These are phyloP conservation scores for Gobionotothen gibberifrons DNA, from an alignment of 2,797 vertebrate species.

Conservation along the genomic window DNA sequence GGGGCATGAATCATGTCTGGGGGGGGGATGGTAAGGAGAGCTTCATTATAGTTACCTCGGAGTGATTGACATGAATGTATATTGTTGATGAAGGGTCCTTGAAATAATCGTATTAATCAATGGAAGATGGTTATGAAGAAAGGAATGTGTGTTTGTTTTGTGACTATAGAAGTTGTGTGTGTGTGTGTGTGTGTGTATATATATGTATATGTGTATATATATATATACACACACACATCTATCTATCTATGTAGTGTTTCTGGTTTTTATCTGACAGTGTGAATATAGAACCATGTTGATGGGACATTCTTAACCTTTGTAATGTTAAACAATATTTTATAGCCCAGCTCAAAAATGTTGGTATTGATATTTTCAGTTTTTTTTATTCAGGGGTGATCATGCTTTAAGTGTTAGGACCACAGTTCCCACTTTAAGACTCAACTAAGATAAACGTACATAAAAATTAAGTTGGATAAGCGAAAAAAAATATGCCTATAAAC, in stretches of 20 bases:
- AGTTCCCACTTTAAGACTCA: not conserved
- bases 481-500: too few relatives aligned
- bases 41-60: not conserved
- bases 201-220: too few relatives aligned
- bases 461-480: too few relatives aligned
- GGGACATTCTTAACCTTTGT: not conserved
- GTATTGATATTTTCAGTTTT: not conserved
- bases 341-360: not conserved
- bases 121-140: not conserved
- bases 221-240: too few relatives aligned
- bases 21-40: slow-evolving; percentile 76
- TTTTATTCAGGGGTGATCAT: not conserved
- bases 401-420: not conserved
- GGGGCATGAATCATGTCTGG: slow-evolving; percentile 75
- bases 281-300: not conserved
- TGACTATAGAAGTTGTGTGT: not conserved
- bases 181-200: too few relatives aligned
- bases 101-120: not conserved
- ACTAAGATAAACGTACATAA: too few relatives aligned
- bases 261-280: not conserved
- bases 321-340: not conserved
- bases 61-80: not conserved
- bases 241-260: not conserved
- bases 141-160: not conserved
- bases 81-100: not conserved